Evolutionary conservation across 1,140 invertebrate genomes (phyloP).

Genomic region (Idris sp.): DNA sequence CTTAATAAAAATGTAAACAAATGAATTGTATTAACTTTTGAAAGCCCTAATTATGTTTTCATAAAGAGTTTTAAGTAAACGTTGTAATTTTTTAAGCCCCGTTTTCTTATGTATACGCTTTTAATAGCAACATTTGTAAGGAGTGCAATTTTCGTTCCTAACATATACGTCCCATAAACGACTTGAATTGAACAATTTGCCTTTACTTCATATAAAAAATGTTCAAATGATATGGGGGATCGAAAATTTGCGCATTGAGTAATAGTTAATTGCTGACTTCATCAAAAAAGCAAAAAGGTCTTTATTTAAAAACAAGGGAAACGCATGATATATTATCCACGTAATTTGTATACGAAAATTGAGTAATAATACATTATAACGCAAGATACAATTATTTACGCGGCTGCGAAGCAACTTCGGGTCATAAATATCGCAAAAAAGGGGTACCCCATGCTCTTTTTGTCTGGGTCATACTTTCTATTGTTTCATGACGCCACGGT

Average conservation of each 20-base stretch:
- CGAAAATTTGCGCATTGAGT: conserved; percentile 40
- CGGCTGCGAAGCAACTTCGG: conserved; percentile 17
- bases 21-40: too few species aligned
- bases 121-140: conserved; percentile 11
- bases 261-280: conserved; percentile 55
- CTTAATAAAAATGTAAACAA: too few species aligned
- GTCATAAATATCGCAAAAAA: conserved; percentile 39
- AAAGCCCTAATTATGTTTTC: too few species aligned
- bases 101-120: conserved; percentile 8
- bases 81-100: neutral
- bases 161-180: conserved; percentile 15
- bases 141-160: conserved; percentile 13
- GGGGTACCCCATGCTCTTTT: conserved; percentile 53
- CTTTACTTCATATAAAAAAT: conserved; percentile 29
- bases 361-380: conserved; percentile 21
- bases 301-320: conserved; percentile 40
- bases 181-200: conserved; percentile 42
- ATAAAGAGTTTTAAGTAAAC: too few species aligned
- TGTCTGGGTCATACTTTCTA: conserved; percentile 61
- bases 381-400: conserved; percentile 33
- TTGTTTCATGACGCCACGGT: conserved; percentile 54
- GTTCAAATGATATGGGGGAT: conserved; percentile 36
- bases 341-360: conserved; percentile 36
- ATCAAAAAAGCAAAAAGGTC: conserved; percentile 48
- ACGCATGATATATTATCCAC: conserved; percentile 30